These are phyloP conservation scores for Plotosus lineatus DNA, from an alignment of 2,113 vertebrate genomes.

Conservation along the genomic window DNA sequence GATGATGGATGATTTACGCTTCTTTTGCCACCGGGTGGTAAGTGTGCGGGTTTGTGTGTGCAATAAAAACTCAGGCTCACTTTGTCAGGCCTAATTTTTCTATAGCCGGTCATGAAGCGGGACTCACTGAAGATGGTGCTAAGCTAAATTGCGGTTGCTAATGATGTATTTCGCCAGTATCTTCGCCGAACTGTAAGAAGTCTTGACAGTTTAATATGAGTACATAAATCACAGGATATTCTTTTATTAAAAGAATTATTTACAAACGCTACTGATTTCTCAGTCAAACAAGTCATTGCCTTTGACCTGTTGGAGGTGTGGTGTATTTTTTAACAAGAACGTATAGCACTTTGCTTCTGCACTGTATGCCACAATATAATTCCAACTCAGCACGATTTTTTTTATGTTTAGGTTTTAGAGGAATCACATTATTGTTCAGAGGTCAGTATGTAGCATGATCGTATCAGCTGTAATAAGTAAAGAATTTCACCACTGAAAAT, in stretches of 20 bases:
- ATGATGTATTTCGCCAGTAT: not conserved
- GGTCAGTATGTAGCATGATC: not conserved
- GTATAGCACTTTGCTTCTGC: not conserved
- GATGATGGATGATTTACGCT: not conserved
- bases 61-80: constrained; percentile 17
- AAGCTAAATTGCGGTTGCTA: not conserved
- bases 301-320: not conserved
- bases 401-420: not conserved
- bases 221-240: not conserved
- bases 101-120: constrained; percentile 8
- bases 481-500: not conserved
- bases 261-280: not conserved
- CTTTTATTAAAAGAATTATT: not conserved
- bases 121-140: constrained; percentile 25
- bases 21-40: not conserved
- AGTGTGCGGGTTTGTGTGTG: constrained; percentile 21
- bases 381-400: not conserved
- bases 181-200: not conserved
- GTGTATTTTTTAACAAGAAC: not conserved
- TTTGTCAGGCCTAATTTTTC: constrained; percentile 26
- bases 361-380: not conserved
- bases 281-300: no score
- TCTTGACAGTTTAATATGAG: not conserved
- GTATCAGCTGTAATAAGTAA: not conserved
- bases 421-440: not conserved